Conservation (phyloP, 2,888 invertebrate species). For the Ennomos quercinarius region DNA sequence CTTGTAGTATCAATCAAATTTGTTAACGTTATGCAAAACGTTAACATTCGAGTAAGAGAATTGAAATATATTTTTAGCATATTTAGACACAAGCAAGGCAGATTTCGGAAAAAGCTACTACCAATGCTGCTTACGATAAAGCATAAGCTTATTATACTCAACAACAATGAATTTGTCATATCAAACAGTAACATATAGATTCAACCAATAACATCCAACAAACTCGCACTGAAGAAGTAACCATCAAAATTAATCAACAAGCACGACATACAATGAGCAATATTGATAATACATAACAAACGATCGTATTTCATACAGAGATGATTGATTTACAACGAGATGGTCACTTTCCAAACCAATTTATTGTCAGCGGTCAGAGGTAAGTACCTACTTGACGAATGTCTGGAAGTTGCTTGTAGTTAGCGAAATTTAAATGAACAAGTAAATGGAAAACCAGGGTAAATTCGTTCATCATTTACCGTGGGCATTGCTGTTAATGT, state of each 20-base stretch:
- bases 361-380: slow-evolving; percentile 66
- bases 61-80: background rate
- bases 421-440: slow-evolving; percentile 4
- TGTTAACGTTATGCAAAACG: too few species aligned
- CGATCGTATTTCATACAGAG: slow-evolving; percentile 70
- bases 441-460: background rate
- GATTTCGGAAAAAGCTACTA: too few species aligned
- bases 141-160: background rate
- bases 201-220: slow-evolving; percentile 36
- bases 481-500: too few species aligned
- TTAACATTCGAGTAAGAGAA: too few species aligned
- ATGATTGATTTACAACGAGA: slow-evolving; percentile 75
- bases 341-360: slow-evolving; percentile 73
- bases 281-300: slow-evolving; percentile 65
- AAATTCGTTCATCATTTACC: background rate
- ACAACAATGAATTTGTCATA: background rate
- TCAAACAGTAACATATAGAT: slow-evolving; percentile 8
- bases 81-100: background rate
- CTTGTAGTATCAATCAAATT: too few species aligned
- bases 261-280: slow-evolving; percentile 50
- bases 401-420: slow-evolving; percentile 47
- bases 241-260: slow-evolving; percentile 64
- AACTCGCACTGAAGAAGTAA: slow-evolving; percentile 45
- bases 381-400: slow-evolving; percentile 42
- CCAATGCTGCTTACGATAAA: background rate